Evolutionary conservation across 1,140 invertebrate species (phyloP).

Genomic region (Hermatobates lingyangjiaoensis): DNA sequence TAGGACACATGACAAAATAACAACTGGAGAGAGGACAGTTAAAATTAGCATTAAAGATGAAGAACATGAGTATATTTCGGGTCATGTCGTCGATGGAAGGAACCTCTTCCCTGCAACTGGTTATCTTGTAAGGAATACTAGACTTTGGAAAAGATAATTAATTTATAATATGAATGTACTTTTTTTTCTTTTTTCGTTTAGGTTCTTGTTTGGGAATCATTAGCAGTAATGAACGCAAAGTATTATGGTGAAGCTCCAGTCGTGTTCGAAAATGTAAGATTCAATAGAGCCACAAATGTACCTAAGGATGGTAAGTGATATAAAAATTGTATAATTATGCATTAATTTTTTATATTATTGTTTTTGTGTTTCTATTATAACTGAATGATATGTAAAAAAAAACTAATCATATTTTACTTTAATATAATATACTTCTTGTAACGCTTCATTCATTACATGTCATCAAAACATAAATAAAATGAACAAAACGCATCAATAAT

Average conservation of each 20-base stretch:
- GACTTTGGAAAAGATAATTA: not conserved
- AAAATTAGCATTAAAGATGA: not conserved
- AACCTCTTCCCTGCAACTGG: conserved; percentile 79
- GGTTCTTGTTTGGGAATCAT: conserved; percentile 68
- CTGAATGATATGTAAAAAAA: no score
- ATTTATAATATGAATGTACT: not conserved
- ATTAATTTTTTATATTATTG: no score
- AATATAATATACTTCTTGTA: no score
- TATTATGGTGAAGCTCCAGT: conserved; percentile 54
- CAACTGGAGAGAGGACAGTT: conserved; percentile 4
- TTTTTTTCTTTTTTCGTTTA: conserved; percentile 10
- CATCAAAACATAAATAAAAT: no score
- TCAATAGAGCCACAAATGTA: conserved; percentile 64
- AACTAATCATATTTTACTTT: no score
- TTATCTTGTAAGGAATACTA: conserved; percentile 32
- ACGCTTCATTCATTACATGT: no score
- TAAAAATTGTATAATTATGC: no score
- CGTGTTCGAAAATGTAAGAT: conserved; percentile 69
- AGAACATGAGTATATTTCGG: conserved; percentile 37
- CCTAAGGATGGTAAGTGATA: conserved; percentile 44
- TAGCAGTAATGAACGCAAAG: conserved; percentile 54
- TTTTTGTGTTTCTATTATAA: no score
- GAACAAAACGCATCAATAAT: no score
- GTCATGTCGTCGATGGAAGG: conserved; percentile 75
- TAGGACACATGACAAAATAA: conserved; percentile 2